phyloP scores from a whole-genome alignment of 2,888 invertebrate species.

The Microchrysa polita region DNA sequence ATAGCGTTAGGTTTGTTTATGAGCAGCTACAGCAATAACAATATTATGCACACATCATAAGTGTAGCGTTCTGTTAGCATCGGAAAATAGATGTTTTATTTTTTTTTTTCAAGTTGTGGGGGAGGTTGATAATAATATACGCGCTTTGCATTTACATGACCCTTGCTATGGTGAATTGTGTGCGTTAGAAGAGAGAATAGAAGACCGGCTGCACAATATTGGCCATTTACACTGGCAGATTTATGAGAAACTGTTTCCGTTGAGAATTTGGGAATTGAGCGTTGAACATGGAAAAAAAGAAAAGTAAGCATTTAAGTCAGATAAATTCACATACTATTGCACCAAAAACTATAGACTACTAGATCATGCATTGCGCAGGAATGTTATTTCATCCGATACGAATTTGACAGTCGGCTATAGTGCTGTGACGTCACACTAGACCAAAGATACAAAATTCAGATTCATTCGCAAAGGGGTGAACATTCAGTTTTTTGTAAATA shows the following conservation, averaged over 20 bases:
- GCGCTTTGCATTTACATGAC: slow-evolving; percentile 37
- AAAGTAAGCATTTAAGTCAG: too few species aligned
- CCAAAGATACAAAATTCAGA: too few species aligned
- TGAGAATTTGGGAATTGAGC: slow-evolving; percentile 22
- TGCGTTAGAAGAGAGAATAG: neutral
- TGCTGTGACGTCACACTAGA: too few species aligned
- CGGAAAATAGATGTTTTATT: slow-evolving; percentile 27
- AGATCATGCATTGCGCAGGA: too few species aligned
- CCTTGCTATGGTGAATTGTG: slow-evolving; percentile 1
- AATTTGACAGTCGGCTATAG: too few species aligned
- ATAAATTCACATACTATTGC: too few species aligned
- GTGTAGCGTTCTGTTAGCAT: neutral
- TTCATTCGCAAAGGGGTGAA: too few species aligned
- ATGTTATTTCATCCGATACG: too few species aligned
- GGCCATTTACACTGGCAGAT: slow-evolving; percentile 34
- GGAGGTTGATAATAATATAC: slow-evolving; percentile 25
- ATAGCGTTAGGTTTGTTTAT: neutral
- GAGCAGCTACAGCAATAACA: neutral
- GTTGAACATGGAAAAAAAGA: slow-evolving; percentile 2
- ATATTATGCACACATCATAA: too few species aligned
- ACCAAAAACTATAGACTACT: too few species aligned
- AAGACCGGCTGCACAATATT: neutral
- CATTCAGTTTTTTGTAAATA: too few species aligned
- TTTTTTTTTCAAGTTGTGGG: slow-evolving; percentile 24
- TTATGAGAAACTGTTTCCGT: slow-evolving; percentile 38